These are phyloP conservation scores for Rhizoglyphus robini DNA, from an alignment of 1,140 invertebrate genomes.

Conservation along the genomic window DNA sequence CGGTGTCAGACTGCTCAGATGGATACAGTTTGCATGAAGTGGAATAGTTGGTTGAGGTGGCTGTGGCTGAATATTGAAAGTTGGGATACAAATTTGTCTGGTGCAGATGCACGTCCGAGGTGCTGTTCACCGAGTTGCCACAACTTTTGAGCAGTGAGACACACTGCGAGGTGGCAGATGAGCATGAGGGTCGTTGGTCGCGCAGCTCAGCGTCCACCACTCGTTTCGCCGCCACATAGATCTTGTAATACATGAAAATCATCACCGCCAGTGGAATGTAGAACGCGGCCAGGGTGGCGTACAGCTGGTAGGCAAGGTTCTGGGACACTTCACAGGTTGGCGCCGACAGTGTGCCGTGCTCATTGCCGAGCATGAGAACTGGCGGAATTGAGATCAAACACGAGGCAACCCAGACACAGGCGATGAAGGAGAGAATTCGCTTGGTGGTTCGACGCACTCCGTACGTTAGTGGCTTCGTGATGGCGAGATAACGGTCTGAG, in stretches of 20 bases:
- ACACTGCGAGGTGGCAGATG: background rate
- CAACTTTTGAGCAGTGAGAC: constrained; percentile 1
- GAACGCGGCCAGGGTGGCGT: constrained; percentile 81
- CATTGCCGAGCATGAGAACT: constrained; percentile 65
- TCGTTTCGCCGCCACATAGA: constrained; percentile 64
- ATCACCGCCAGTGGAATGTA: constrained; percentile 90
- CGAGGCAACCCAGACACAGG: constrained; percentile 77
- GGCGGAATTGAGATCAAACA: constrained; percentile 67
- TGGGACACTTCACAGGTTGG: constrained; percentile 28
- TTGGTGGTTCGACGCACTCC: constrained; percentile 74
- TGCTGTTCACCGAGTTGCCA: too few relatives aligned
- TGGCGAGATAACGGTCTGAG: constrained; percentile 72
- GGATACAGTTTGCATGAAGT: background rate
- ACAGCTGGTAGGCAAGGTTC: constrained; percentile 56
- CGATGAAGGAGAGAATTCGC: constrained; percentile 71
- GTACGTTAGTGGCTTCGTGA: constrained; percentile 82
- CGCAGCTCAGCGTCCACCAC: constrained; percentile 28
- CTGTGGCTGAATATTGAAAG: background rate
- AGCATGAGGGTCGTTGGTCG: constrained; percentile 18
- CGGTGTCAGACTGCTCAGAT: too few relatives aligned
- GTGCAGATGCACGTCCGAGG: too few relatives aligned
- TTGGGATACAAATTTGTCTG: too few relatives aligned
- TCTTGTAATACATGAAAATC: constrained; percentile 90
- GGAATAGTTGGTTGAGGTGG: background rate
- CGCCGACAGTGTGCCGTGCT: constrained; percentile 33